Evolutionary conservation across 2,113 vertebrate species (phyloP), one percentile per base, ranked within the genome.

Genomic region (Uropsilus gracilis): DNA sequence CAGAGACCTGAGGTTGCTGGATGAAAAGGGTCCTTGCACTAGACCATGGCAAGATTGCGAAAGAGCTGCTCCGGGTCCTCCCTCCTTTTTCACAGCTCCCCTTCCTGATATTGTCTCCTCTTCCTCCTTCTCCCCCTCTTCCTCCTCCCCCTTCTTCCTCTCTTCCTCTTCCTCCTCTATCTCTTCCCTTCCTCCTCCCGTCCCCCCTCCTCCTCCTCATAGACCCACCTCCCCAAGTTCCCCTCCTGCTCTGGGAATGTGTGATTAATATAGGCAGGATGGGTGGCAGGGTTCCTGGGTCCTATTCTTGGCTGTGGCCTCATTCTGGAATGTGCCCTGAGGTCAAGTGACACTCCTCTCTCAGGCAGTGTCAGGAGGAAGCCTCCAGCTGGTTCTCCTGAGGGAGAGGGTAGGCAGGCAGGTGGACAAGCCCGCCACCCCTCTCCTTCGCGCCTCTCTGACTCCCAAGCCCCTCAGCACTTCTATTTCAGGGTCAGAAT

Each of bases 291-390:
- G 50, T 82, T 97, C 94, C 97, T 96, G 71, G 75, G 94, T 66
- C 86, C 96, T 97, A 95, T 96, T 97, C 96, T 94, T 89, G 95
- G 96, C 87, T 12, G 59, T 95, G 89, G 93, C 89, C 93, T 97
- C 94, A 94, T 94, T 97, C 94, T 96, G 96, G 96, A 96, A 97
- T 97, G 94, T 64, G 80, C 89, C 96, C 89, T 55, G 64, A 95
- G 96, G 94, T 96, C 93, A 93, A 93, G 55, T 80, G 94, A 96
- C 92, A 81, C 85, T 84, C 80, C 73, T 90, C 30, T 61, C 78
- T 48, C 13, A 1, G 75, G 50, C 69, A 20, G 77, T 63, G 82
- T 91, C 68, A 81, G 85, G 63, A 94, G 73, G 90, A 85, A 85
- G 90, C 77, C 39, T 71, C 68, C 6, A 44, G 66, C 80, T 57